Evolutionary conservation across 1,140 invertebrate species (phyloP).

Genomic region (Musca vetustissima): DNA sequence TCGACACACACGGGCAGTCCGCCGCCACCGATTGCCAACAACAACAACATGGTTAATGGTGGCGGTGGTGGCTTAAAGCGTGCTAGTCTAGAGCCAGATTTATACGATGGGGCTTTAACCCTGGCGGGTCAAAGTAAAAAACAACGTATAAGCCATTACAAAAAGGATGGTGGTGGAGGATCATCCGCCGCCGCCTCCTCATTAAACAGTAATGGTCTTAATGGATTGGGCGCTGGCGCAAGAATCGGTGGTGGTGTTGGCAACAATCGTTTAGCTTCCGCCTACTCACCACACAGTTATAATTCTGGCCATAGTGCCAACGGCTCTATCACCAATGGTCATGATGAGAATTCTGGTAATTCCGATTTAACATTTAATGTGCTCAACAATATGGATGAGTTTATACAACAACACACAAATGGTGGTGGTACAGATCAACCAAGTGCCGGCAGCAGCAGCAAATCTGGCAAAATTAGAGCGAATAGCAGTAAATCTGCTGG

Average conservation of each 20-base stretch:
- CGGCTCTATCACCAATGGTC: background rate
- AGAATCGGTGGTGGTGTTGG: conserved; percentile 15
- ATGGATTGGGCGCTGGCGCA: conserved; percentile 1
- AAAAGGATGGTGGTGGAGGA: conserved; percentile 59
- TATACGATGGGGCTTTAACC: conserved; percentile 62
- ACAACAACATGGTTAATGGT: background rate
- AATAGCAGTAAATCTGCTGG: no score
- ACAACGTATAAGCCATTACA: conserved; percentile 79
- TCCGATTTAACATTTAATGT: conserved; percentile 50
- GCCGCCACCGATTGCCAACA: conserved; percentile 56
- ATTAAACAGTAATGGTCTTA: background rate
- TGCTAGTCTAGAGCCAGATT: conserved; percentile 40
- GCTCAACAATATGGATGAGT: conserved; percentile 50
- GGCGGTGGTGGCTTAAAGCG: conserved; percentile 34
- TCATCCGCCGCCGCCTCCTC: background rate
- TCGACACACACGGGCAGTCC: conserved; percentile 69
- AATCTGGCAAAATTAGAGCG: conserved; percentile 15
- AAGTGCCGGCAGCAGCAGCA: conserved; percentile 19
- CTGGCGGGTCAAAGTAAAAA: conserved; percentile 64
- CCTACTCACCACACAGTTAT: conserved; percentile 11
- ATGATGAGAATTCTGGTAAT: conserved; percentile 41
- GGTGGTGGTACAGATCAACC: conserved; percentile 28
- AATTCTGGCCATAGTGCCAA: background rate
- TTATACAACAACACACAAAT: conserved; percentile 33
- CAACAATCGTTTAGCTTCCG: background rate